phyloP scores from a whole-genome alignment of 1,140 invertebrate genomes.

The Anagrus nilaparvatae region DNA sequence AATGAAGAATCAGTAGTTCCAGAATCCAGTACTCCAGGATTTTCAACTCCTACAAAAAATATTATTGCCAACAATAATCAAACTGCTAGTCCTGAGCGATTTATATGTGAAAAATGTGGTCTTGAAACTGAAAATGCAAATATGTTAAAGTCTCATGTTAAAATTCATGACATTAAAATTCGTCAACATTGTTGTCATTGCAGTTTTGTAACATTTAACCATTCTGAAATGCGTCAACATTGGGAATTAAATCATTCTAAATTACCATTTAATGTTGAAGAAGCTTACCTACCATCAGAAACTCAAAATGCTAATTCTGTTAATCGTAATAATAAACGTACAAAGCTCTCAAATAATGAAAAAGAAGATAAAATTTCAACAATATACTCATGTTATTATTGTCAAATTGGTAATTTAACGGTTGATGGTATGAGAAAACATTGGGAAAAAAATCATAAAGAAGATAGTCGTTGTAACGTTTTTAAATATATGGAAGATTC shows the following conservation, averaged over 20 bases:
- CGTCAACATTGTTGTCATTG: slow-evolving; percentile 31
- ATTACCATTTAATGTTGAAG: slow-evolving; percentile 12
- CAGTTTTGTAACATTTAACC: slow-evolving; percentile 20
- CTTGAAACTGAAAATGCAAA: slow-evolving; percentile 27
- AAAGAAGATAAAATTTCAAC: slow-evolving; percentile 3
- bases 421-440: slow-evolving; percentile 10
- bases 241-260: slow-evolving; percentile 32
- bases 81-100: background rate
- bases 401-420: slow-evolving; percentile 3
- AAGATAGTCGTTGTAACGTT: background rate
- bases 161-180: slow-evolving; percentile 22
- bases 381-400: slow-evolving; percentile 14
- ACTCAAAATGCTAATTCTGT: background rate
- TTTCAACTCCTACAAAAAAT: slow-evolving; percentile 1
- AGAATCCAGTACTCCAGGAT: too few relatives aligned
- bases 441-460: slow-evolving; percentile 11
- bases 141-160: slow-evolving; percentile 30
- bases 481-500: slow-evolving; percentile 10
- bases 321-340: background rate
- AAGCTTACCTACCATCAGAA: slow-evolving; percentile 8
- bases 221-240: slow-evolving; percentile 29
- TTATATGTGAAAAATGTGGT: slow-evolving; percentile 27
- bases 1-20: background rate
- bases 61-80: background rate
- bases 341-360: slow-evolving; percentile 8